Conservation (phyloP, 2,113 vertebrate genomes). For the Cettia cetti region DNA sequence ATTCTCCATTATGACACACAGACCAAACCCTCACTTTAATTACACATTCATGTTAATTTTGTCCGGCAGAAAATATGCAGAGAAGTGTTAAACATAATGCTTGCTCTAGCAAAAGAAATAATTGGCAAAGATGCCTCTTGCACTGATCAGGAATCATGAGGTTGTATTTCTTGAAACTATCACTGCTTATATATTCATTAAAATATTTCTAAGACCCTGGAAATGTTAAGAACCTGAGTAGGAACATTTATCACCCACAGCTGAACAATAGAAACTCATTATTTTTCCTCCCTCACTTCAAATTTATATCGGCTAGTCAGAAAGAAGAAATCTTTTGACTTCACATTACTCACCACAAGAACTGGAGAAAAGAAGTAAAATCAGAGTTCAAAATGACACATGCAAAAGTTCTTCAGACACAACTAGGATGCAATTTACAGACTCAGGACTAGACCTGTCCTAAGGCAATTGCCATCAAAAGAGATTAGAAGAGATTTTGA, state of each 20-base stretch:
- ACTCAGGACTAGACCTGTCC: neutral
- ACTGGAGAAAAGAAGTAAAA: neutral
- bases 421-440: neutral
- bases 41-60: neutral
- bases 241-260: neutral
- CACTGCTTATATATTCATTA: neutral
- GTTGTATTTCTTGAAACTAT: neutral
- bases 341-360: neutral
- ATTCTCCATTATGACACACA: neutral
- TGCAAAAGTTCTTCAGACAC: neutral
- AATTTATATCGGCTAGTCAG: neutral
- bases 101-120: neutral
- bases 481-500: neutral
- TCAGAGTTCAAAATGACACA: neutral
- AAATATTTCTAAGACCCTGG: neutral
- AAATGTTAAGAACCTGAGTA: neutral
- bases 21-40: neutral
- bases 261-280: neutral
- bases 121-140: neutral
- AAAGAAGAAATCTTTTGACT: neutral
- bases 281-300: neutral
- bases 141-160: neutral
- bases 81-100: neutral
- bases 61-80: neutral
- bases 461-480: neutral